These are phyloP conservation scores for Hydrolagus colliei DNA, from an alignment of 2,797 vertebrate species.

Conservation along the genomic window DNA sequence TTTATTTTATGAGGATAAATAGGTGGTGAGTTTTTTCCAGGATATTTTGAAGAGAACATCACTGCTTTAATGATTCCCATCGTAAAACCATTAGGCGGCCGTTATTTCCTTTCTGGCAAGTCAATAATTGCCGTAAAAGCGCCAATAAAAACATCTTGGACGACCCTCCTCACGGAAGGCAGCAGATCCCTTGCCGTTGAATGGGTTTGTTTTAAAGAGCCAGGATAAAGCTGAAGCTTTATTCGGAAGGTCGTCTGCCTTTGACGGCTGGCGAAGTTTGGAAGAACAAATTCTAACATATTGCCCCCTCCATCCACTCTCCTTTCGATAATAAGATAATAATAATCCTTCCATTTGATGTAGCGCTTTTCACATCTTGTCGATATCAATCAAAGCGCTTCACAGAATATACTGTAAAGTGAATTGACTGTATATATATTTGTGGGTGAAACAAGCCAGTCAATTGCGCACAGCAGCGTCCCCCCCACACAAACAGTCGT, in stretches of 20 bases:
- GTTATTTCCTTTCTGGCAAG: slow-evolving; percentile 5
- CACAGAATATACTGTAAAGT: no score
- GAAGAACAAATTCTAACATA: no score
- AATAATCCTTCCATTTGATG: no score
- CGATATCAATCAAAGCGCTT: no score
- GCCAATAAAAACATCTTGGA: background rate
- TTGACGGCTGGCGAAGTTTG: no score
- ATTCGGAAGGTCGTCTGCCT: background rate
- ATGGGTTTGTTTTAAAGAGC: background rate
- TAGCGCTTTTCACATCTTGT: no score
- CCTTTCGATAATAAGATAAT: no score
- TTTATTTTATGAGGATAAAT: background rate
- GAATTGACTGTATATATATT: no score
- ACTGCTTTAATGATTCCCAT: slow-evolving; percentile 1
- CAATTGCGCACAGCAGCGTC: no score
- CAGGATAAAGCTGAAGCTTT: background rate
- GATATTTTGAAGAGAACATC: background rate
- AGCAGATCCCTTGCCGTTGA: background rate
- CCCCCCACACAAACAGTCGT: no score
- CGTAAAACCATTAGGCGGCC: slow-evolving; percentile 15
- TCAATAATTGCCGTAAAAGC: background rate
- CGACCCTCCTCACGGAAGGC: background rate
- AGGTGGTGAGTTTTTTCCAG: background rate
- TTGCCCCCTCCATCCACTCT: no score
- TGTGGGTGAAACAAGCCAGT: no score